Evolutionary conservation across 2,113 vertebrate species (phyloP).

Genomic region (Fukomys damarensis): DNA sequence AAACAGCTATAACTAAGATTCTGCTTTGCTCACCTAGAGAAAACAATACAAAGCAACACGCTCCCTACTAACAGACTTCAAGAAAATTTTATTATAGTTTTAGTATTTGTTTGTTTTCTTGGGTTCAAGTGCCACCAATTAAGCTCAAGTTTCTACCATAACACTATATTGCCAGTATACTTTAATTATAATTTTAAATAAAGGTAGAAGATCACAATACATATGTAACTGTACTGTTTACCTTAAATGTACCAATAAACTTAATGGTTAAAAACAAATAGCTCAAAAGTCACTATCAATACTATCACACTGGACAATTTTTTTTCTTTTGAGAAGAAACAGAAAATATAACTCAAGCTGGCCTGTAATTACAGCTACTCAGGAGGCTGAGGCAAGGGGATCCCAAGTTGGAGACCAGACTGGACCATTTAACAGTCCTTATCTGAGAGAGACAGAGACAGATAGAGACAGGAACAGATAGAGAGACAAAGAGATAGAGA

Average conservation of each 20-base stretch:
- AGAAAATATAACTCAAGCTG: background rate
- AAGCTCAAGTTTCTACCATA: background rate
- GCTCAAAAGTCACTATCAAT: conserved; percentile 8
- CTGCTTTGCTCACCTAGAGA: background rate
- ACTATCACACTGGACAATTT: background rate
- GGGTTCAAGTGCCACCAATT: background rate
- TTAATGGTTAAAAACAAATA: no score
- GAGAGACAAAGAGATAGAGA: no score
- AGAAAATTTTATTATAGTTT: background rate
- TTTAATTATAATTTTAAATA: conserved; percentile 25
- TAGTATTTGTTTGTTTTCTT: background rate
- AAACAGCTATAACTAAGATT: background rate
- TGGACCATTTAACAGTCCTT: background rate
- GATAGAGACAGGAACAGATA: no score
- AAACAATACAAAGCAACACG: background rate
- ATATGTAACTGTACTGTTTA: no score
- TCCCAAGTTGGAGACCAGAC: background rate
- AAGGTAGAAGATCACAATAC: no score
- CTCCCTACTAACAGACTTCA: background rate
- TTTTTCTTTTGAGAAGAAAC: conserved; percentile 9
- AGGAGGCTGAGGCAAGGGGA: background rate
- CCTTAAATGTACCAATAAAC: no score
- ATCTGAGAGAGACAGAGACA: no score
- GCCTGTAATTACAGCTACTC: background rate
- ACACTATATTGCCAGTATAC: background rate